Base-by-base conservation (phyloP, 2,113 vertebrate genomes). In the Anoplopoma fimbria region DNA sequence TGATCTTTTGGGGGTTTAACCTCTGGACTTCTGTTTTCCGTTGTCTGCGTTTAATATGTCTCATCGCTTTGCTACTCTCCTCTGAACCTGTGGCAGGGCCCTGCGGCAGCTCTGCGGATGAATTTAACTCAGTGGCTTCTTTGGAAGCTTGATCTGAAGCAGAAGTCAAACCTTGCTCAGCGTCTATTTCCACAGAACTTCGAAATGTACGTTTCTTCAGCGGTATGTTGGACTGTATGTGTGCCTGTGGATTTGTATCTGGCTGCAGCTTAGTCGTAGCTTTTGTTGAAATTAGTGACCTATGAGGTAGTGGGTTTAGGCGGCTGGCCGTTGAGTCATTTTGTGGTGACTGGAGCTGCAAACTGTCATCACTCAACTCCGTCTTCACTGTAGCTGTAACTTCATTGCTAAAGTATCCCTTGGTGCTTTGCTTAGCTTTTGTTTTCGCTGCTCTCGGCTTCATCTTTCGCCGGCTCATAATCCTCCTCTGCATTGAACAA, bases 181-280 rank as follows among this genome's bases (percentile, higher is more conserved):
- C 68, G 64, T 93, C 87, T 1, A 84, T 75, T 67, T 94, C 95
- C 19, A 92, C 77, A 0, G 94, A 93, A 69, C 93, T 94, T 51
- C 93, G 94, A 91, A 95, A 95, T 10, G 92, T 93, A 3, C 95
- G 93, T 84, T 96, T 96, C 77, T 96, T 96, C 77, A 96, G 85
- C 69, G 95, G 95, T 87, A 96, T 95, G 86, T 94, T 95, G 69
- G 94, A 93, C 88, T 94, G 94, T 0, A 69, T 84, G 75, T 93
- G 93, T 7, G 72, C 80, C 82, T 94, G 95, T 17, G 90, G 55
- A 65, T 76, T 92, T 61, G 84, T 74, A 57, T 94, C 93, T 47
- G 86, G 49, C 4, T 60, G 72, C n/a, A 51, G 21, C n/a, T 63
- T 82, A 49, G 51, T 71, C 0, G 29, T 58, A 75, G 67, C 64